Percentiles rank a stretch among this genome's conserved stretches.
phyloP scores from a whole-genome alignment of 2,797 vertebrate species.

The Epinephelus coioides region DNA sequence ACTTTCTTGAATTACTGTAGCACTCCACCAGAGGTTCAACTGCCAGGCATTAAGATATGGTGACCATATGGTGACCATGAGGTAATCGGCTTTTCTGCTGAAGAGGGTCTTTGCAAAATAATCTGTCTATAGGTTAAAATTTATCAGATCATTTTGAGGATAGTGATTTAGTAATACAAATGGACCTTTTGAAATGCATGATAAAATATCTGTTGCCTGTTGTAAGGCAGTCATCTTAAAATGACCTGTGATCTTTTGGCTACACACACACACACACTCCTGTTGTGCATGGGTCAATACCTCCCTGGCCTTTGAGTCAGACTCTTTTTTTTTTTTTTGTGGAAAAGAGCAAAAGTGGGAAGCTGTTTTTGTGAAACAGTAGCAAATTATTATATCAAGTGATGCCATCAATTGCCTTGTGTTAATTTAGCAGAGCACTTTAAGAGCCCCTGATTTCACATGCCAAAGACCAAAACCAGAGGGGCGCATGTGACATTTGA shows the following conservation, averaged over 20 bases:
- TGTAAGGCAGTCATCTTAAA: background rate
- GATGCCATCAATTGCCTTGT: background rate
- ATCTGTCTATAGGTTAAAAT: background rate
- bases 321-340: background rate
- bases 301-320: background rate
- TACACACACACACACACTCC: background rate
- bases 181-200: background rate
- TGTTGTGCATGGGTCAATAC: background rate
- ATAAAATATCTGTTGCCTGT: background rate
- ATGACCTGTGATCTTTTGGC: constrained; percentile 2
- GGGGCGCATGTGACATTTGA: too few species aligned
- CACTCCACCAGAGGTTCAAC: background rate
- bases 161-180: background rate
- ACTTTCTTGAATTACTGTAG: constrained; percentile 10
- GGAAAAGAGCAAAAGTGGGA: constrained; percentile 8
- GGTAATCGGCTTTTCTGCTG: background rate
- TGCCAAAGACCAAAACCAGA: background rate
- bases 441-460: constrained; percentile 20
- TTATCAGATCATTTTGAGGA: background rate
- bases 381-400: constrained; percentile 21
- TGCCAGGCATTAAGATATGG: background rate
- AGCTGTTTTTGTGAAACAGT: constrained; percentile 10
- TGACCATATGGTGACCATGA: background rate
- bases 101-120: background rate
- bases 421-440: constrained; percentile 24